Base-by-base conservation (phyloP, 53 echinoderm and acorn worm genomes). In the Luidia sarsii region DNA sequence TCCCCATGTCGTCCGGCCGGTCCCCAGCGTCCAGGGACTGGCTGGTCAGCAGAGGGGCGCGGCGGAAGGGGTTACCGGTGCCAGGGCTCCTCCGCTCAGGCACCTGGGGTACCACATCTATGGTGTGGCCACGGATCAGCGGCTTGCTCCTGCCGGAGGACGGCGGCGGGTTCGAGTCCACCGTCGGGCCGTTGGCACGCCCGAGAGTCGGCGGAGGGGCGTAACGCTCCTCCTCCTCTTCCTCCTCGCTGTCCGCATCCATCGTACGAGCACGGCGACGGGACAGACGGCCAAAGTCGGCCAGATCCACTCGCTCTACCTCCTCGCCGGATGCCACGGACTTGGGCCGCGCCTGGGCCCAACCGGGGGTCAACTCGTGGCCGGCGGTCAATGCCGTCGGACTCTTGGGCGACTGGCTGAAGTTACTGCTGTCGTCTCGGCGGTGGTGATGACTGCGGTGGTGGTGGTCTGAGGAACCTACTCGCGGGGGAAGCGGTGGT, bases 281-380 rank as follows among this genome's bases (percentile, higher is more conserved):
- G 45, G 43, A 21, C 3, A 19, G 7, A 10, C 53, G 53, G 32
- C 25, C 59, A 33, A 77, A 77, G 21, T 61, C 77, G 59, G 77
- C 77, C 55, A 77, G 59, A 23, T 77, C 77, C 62, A 77, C 77
- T 77, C 77, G 10, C 30, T 77, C 77, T 22, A 77, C 77, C 45
- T 77, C n/a, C n/a, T n/a, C n/a, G n/a, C n/a, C n/a, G n/a, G n/a
- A n/a, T n/a, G n/a, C n/a, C n/a, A n/a, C n/a, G n/a, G n/a, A n/a
- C n/a, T n/a, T n/a, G n/a, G n/a, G n/a, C n/a, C n/a, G n/a, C n/a
- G n/a, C n/a, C n/a, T n/a, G n/a, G n/a, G n/a, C n/a, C n/a, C n/a
- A n/a, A n/a, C n/a, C n/a, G n/a, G n/a, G n/a, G n/a, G n/a, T n/a
- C n/a, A n/a, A n/a, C n/a, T n/a, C n/a, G n/a, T n/a, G n/a, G n/a